These are phyloP conservation scores for Rhinichthys osculus DNA, from an alignment of 2,797 vertebrate genomes.

Conservation along the genomic window DNA sequence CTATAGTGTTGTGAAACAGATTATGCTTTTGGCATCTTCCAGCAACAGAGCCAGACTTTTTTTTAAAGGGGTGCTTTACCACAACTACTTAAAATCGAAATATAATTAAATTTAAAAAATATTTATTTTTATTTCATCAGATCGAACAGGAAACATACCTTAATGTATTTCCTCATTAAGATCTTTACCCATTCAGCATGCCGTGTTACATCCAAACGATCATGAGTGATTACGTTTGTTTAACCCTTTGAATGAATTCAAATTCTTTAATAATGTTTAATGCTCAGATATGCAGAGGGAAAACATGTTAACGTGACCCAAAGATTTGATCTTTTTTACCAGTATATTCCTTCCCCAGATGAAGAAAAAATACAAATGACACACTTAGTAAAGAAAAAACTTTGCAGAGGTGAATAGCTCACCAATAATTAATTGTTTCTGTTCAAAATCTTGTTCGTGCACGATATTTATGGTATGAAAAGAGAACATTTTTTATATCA, in stretches of 20 bases:
- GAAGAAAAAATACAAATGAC: not conserved
- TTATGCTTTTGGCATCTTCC: not conserved
- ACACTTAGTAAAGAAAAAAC: not conserved
- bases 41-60: not conserved
- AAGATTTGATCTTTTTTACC: not conserved
- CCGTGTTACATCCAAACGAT: not conserved
- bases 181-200: not conserved
- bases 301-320: not conserved
- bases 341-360: not conserved
- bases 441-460: not conserved
- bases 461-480: not conserved
- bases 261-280: not conserved
- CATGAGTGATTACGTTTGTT: not conserved
- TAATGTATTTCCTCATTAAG: not conserved
- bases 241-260: not conserved
- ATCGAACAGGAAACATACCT: not conserved
- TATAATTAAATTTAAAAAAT: not conserved
- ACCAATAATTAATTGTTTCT: not conserved
- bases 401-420: not conserved
- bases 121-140: not conserved
- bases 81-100: not conserved
- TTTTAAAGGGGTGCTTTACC: not conserved
- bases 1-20: conserved; percentile 3
- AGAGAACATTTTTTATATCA: not conserved
- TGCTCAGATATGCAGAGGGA: not conserved